Evolutionary conservation across 2,888 invertebrate species (phyloP).

Genomic region (Leucania comma): DNA sequence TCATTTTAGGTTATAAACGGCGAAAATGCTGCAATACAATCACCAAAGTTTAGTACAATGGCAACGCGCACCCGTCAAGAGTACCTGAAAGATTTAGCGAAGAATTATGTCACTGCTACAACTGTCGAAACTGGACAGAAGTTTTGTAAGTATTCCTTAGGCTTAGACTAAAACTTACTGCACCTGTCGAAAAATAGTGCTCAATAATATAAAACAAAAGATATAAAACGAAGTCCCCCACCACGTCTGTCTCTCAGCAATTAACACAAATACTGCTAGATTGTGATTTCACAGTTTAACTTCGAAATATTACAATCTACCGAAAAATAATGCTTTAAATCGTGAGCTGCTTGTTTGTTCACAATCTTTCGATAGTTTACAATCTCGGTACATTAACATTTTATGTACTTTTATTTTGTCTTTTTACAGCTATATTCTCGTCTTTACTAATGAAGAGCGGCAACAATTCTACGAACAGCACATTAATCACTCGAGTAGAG

Average conservation of each 20-base stretch:
- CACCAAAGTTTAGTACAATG: slow-evolving; percentile 99
- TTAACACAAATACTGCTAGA: too few relatives aligned
- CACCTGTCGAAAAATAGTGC: neutral
- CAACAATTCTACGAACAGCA: slow-evolving; percentile 94
- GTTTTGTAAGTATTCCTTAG: slow-evolving; percentile 93
- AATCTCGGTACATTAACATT: too few relatives aligned
- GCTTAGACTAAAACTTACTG: too few relatives aligned
- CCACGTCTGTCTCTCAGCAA: too few relatives aligned
- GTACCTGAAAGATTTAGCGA: slow-evolving; percentile 97
- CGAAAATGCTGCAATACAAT: slow-evolving; percentile 98
- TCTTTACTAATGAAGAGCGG: slow-evolving; percentile 90
- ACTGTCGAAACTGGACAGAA: slow-evolving; percentile 96
- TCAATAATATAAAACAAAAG: too few relatives aligned
- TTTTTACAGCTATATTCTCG: slow-evolving; percentile 93
- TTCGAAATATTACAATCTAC: too few relatives aligned
- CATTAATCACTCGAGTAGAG: slow-evolving; percentile 88
- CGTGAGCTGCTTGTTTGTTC: too few relatives aligned
- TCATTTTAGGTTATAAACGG: slow-evolving; percentile 95
- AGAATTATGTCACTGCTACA: slow-evolving; percentile 95
- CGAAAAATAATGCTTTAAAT: too few relatives aligned
- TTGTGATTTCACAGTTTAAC: too few relatives aligned
- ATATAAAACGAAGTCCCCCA: too few relatives aligned
- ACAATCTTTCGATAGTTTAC: too few relatives aligned
- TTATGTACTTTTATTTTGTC: neutral
- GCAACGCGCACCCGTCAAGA: slow-evolving; percentile 98